Base-by-base conservation (phyloP, 2,113 vertebrate species). In the Alces alces region DNA sequence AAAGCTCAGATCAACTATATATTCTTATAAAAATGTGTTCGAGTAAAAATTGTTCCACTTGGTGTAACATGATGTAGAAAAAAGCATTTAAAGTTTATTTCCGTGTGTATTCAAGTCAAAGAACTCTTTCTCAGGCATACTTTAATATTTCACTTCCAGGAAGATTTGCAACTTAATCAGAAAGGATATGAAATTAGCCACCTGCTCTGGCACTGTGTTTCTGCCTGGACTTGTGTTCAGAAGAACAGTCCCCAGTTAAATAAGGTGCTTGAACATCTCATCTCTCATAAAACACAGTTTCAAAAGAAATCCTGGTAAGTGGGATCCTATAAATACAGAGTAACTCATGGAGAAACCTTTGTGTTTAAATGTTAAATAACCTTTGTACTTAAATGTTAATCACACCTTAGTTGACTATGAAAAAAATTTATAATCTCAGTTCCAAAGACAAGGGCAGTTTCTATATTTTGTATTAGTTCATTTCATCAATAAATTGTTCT, bases 221-320 rank as follows among this genome's bases (percentile, higher is more conserved):
- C 98, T 94, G 95, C 97, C 89, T 98, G 98, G 98, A 88, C 98
- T 93, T 99, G 98, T 97, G 96, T 98, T 73, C 98, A 98, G 85
- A 98, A 97, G 61, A 97, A 97, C 19, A 97, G 60, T 80, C 73
- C 91, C 86, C 91, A 97, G 88, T 87, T 98, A 86, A 85, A 96
- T 80, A 85, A 98, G 36, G 97, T 98, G 80, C 97, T 98, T 15
- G 43, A 98, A 5, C 96, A 98, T 97, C 96, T 98, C 91, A 43
- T 98, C 43, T 80, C 97, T 64, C 93, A 91, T 85, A 98, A 98
- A 96, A 96, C 96, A 11, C 97, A 98, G 43, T 96, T 98, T 92
- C 93, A 96, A 47, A 94, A 94, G 7, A 91, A 97, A 88, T 97
- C 95, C 78, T 97, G 96, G 98, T 99, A 96, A 98, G 97, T 28